Base-by-base conservation (phyloP, 2,113 vertebrate species). In the Nerophis ophidion region DNA sequence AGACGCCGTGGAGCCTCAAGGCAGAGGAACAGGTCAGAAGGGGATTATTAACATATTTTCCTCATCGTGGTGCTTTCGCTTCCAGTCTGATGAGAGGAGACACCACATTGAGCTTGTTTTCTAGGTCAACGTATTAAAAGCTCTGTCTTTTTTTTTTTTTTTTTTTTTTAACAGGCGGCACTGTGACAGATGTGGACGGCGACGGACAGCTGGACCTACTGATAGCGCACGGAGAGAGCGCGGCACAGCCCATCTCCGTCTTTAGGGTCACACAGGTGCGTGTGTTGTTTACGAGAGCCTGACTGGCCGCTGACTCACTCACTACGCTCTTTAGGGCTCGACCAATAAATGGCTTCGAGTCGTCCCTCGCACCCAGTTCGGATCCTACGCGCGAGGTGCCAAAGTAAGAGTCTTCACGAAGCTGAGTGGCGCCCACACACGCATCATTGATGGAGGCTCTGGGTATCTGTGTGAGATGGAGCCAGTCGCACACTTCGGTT, bases 381-480 rank as follows among this genome's bases (percentile, higher is more conserved):
- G 95, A 8, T 89, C 95, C n/a, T 97, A 94, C 3, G 95, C 95
- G 0, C 91, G 95, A 0, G 95, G 95, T 0, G 93, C 94, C 26
- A 95, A 93, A 36, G 94, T 97, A 1, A 91, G 93, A 10, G 87
- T 90, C 54, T 95, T 93, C 86, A 95, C 92, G 0, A 85, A 60
- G 72, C 90, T 68, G 76, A 95, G 94, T 0, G 94, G 93, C 7
- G 89, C 92, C 1, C 92, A 93, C 75, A 91, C 91, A 15, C 91
- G 92, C 69, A 91, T 96, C 86, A 94, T 97, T 0, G 95, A 98
- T 0, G 93, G 94, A 0, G 95, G 94, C 8, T 98, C 95, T 0
- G 94, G 95, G 0, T 96, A 98, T 62, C 90, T 96, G 47, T 98
- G 96, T 0, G 90, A 97, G 86, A 97, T 98, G 95, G 95, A 98